These are phyloP conservation scores for Drosophila recens DNA, from an alignment of 2,888 invertebrate species.

Conservation along the genomic window DNA sequence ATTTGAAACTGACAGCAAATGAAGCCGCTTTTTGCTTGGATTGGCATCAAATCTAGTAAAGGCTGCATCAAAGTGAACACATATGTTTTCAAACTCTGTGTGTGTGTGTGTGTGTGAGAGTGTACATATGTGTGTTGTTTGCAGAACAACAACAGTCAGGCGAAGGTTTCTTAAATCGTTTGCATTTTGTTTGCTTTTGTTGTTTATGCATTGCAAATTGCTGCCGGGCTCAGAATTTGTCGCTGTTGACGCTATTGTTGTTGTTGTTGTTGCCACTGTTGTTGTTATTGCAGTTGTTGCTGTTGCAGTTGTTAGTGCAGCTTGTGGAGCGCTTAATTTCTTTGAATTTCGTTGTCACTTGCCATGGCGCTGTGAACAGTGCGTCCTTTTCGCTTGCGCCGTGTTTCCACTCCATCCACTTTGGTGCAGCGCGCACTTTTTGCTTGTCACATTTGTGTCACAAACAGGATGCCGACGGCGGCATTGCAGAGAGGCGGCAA, in stretches of 20 bases:
- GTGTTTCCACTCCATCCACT: slow-evolving; percentile 73
- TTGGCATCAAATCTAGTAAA: slow-evolving; percentile 14
- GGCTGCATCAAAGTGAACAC: slow-evolving; percentile 27
- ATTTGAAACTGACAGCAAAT: slow-evolving; percentile 9
- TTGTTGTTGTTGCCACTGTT: slow-evolving; percentile 17
- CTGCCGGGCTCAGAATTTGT: slow-evolving; percentile 45
- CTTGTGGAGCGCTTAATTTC: slow-evolving; percentile 76
- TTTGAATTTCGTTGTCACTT: slow-evolving; percentile 73
- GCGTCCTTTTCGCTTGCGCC: slow-evolving; percentile 37
- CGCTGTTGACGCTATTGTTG: slow-evolving; percentile 6
- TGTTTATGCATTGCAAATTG: slow-evolving; percentile 63
- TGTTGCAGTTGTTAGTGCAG: slow-evolving; percentile 55
- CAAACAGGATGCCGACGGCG: slow-evolving; percentile 77
- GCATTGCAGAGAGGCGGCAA: neutral
- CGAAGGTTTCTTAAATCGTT: slow-evolving; percentile 43
- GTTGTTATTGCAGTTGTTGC: slow-evolving; percentile 17
- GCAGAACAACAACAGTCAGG: slow-evolving; percentile 4
- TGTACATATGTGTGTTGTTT: slow-evolving; percentile 3
- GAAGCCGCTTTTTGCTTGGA: slow-evolving; percentile 4
- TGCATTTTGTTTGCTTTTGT: slow-evolving; percentile 53
- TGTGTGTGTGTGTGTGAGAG: neutral
- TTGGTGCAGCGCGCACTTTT: slow-evolving; percentile 78
- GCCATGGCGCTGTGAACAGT: slow-evolving; percentile 62
- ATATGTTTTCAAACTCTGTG: slow-evolving; percentile 24
- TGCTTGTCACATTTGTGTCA: slow-evolving; percentile 83